Percentiles rank a stretch among this genome's conserved stretches.
Evolutionary conservation across 1,140 invertebrate species (phyloP).

Genomic region (Bicyclus anynana): DNA sequence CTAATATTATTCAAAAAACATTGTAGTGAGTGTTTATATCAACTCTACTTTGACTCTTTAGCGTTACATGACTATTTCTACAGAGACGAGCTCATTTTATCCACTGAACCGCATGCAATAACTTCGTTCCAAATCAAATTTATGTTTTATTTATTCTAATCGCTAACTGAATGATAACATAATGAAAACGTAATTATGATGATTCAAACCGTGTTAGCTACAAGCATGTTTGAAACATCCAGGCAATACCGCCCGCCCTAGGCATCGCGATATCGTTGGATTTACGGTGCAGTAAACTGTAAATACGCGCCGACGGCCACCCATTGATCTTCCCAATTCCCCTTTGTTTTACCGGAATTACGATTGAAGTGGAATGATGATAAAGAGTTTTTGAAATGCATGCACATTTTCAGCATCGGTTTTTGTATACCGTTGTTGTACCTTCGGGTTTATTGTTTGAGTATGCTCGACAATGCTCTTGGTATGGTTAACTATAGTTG

Average conservation of each 20-base stretch:
- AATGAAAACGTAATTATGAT: conserved; percentile 4
- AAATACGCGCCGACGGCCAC: conserved; percentile 50
- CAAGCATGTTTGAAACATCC: conserved; percentile 12
- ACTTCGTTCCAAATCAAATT: too few relatives aligned
- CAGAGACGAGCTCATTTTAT: too few relatives aligned
- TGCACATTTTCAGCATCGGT: conserved; percentile 24
- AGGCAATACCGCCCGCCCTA: conserved; percentile 29
- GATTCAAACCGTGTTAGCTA: not conserved
- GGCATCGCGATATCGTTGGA: conserved; percentile 51
- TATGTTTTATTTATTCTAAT: too few relatives aligned
- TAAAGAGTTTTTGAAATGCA: conserved; percentile 34
- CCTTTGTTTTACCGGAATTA: conserved; percentile 54
- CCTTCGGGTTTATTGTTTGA: conserved; percentile 13
- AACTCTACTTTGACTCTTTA: too few relatives aligned
- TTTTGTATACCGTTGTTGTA: conserved; percentile 23
- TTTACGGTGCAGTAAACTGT: conserved; percentile 64
- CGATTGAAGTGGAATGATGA: conserved; percentile 41
- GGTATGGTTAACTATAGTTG: too few relatives aligned
- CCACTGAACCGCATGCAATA: too few relatives aligned
- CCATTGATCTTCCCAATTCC: conserved; percentile 49
- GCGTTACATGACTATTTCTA: too few relatives aligned
- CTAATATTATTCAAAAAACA: too few relatives aligned
- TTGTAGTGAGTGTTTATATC: too few relatives aligned
- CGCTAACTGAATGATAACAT: not conserved
- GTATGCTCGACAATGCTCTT: not conserved